Conservation (phyloP, 2,888 invertebrate genomes). For the Drosophila paramelanica region DNA sequence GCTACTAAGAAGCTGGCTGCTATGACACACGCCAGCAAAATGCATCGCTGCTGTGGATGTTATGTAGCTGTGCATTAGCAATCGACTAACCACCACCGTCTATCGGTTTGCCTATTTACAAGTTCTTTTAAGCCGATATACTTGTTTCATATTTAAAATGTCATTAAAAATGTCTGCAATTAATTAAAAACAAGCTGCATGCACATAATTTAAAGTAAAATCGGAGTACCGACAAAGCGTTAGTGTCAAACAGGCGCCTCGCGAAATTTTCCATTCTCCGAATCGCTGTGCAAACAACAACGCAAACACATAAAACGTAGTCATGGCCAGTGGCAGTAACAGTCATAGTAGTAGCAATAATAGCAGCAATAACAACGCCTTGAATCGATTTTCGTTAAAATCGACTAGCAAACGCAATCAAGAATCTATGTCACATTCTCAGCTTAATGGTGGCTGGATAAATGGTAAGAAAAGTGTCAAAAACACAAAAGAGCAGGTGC, state of each 20-base stretch:
- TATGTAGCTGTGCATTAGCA: constrained; percentile 13
- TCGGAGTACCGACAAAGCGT: not conserved
- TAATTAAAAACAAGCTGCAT: constrained; percentile 24
- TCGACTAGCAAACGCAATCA: constrained; percentile 90
- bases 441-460: constrained; percentile 94
- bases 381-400: constrained; percentile 75
- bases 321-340: constrained; percentile 60
- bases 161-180: constrained; percentile 11
- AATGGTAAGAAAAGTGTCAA: constrained; percentile 89
- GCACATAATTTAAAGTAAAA: constrained; percentile 12
- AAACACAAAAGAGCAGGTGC: constrained; percentile 31
- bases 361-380: constrained; percentile 60
- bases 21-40: constrained; percentile 13
- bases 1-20: constrained; percentile 20
- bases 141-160: constrained; percentile 17
- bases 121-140: constrained; percentile 20
- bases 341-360: constrained; percentile 49
- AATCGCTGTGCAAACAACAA: constrained; percentile 33
- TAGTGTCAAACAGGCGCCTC: not conserved
- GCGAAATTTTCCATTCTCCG: constrained; percentile 19
- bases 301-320: constrained; percentile 23
- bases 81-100: constrained; percentile 37
- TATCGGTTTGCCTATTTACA: constrained; percentile 20
- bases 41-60: constrained; percentile 30
- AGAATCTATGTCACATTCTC: constrained; percentile 91